A percentile compares a stretch with the other conserved stretches of the same genome.
Conservation (phyloP, 1,140 invertebrate species). For the Lepeophtheirus salmonis region DNA sequence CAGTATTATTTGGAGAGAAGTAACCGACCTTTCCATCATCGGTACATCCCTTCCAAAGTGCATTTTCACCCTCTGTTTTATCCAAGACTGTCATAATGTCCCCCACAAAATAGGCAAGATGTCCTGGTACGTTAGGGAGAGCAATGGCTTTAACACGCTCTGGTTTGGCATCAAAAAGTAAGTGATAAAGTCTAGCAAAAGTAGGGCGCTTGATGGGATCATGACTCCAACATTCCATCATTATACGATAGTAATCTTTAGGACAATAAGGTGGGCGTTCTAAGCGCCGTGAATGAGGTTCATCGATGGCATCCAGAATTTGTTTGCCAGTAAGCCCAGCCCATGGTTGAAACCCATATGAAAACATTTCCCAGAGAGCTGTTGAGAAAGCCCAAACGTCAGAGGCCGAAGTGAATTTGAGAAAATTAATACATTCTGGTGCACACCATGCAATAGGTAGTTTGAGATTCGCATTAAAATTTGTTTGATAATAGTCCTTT, state of each 20-base stretch:
- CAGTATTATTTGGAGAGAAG: slow-evolving; percentile 72
- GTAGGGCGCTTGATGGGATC: slow-evolving; percentile 69
- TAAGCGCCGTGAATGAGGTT: slow-evolving; percentile 58
- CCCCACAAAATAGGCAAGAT: slow-evolving; percentile 59
- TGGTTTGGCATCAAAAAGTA: slow-evolving; percentile 64
- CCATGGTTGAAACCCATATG: slow-evolving; percentile 94
- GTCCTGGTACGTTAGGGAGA: slow-evolving; percentile 38
- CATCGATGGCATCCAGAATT: slow-evolving; percentile 86
- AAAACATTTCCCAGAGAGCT: slow-evolving; percentile 98
- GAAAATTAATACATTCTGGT: slow-evolving; percentile 88
- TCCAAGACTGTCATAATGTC: slow-evolving; percentile 85
- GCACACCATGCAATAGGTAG: slow-evolving; percentile 55
- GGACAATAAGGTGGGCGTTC: slow-evolving; percentile 89
- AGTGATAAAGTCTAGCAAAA: slow-evolving; percentile 60
- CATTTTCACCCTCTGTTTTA: slow-evolving; percentile 43
- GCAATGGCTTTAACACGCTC: slow-evolving; percentile 64
- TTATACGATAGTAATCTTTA: slow-evolving; percentile 70
- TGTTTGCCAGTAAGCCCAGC: slow-evolving; percentile 81
- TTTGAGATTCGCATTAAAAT: slow-evolving; percentile 93
- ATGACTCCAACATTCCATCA: slow-evolving; percentile 89
- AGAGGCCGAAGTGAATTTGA: slow-evolving; percentile 82
- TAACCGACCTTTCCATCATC: slow-evolving; percentile 64
- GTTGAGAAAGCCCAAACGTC: slow-evolving; percentile 97
- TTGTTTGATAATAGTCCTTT: slow-evolving; percentile 97
- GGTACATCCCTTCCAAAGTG: slow-evolving; percentile 59